Conservation (phyloP, 2,888 invertebrate species). For the Eilema caniola region DNA sequence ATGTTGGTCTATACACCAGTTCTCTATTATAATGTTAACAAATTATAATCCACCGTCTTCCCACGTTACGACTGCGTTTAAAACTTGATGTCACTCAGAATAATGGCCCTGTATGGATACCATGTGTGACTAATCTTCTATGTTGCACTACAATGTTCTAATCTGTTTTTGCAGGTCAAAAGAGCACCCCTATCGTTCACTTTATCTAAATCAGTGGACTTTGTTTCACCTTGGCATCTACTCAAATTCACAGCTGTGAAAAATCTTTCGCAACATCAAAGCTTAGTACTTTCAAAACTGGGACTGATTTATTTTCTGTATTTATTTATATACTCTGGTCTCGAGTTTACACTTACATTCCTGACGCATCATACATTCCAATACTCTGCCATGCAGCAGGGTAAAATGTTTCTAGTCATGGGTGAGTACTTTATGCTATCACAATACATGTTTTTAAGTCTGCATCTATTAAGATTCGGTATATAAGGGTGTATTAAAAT, state of each 20-base stretch:
- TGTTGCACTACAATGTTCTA: conserved; percentile 5
- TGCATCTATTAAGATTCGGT: neutral
- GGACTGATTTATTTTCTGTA: conserved; percentile 96
- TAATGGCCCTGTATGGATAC: neutral
- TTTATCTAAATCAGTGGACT: conserved; percentile 88
- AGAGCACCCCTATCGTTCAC: conserved; percentile 90
- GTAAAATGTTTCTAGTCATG: conserved; percentile 98
- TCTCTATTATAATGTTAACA: too few relatives aligned
- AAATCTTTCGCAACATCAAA: conserved; percentile 88
- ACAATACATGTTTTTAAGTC: neutral
- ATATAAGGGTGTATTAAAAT: too few relatives aligned
- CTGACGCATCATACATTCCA: conserved; percentile 96
- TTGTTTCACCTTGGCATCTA: conserved; percentile 79
- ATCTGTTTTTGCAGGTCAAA: conserved; percentile 86
- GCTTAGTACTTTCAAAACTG: conserved; percentile 88
- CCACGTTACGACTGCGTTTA: too few relatives aligned
- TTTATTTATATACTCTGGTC: conserved; percentile 97
- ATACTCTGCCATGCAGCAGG: conserved; percentile 98
- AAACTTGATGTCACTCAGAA: too few relatives aligned
- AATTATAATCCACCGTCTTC: too few relatives aligned
- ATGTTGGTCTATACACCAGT: too few relatives aligned
- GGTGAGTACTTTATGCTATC: conserved; percentile 83
- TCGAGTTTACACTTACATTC: conserved; percentile 99
- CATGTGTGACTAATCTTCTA: conserved; percentile 9
- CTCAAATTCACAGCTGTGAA: conserved; percentile 90